Evolutionary conservation across 2,113 vertebrate species (phyloP).

Genomic region (Paedocypris sp.): DNA sequence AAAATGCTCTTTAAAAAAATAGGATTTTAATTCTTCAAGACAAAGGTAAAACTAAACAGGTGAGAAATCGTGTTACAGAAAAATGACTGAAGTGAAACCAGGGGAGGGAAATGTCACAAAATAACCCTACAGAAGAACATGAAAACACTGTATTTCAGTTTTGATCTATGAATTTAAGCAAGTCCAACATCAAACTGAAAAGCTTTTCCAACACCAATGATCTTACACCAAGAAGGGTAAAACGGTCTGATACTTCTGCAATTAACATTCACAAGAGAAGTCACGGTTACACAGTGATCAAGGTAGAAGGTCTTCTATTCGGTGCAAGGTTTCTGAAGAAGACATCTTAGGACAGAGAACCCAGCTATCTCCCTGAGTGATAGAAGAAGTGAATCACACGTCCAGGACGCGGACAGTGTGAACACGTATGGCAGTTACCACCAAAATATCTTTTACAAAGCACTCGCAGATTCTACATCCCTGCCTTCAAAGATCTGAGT

Average conservation of each 20-base stretch:
- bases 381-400: slow-evolving; percentile 39
- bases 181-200: slow-evolving; percentile 38
- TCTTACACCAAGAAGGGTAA: slow-evolving; percentile 52
- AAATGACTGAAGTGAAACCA: slow-evolving; percentile 45
- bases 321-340: slow-evolving; percentile 54
- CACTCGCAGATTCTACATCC: slow-evolving; percentile 44
- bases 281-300: slow-evolving; percentile 65
- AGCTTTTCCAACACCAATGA: slow-evolving; percentile 43
- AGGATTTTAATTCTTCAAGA: slow-evolving; percentile 77
- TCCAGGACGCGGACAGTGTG: background rate
- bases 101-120: slow-evolving; percentile 51
- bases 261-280: slow-evolving; percentile 59
- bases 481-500: background rate
- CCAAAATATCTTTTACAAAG: slow-evolving; percentile 31
- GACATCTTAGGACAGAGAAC: slow-evolving; percentile 56
- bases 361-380: slow-evolving; percentile 68
- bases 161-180: slow-evolving; percentile 46
- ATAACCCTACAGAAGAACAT: slow-evolving; percentile 36
- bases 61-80: slow-evolving; percentile 42
- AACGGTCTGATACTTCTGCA: slow-evolving; percentile 58
- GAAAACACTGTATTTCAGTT: slow-evolving; percentile 51
- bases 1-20: slow-evolving; percentile 76
- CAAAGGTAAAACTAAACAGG: slow-evolving; percentile 56
- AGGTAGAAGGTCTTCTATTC: slow-evolving; percentile 60
- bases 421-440: slow-evolving; percentile 16